Base-by-base conservation (phyloP, 1,140 invertebrate genomes). In the Triops longicaudatus region DNA sequence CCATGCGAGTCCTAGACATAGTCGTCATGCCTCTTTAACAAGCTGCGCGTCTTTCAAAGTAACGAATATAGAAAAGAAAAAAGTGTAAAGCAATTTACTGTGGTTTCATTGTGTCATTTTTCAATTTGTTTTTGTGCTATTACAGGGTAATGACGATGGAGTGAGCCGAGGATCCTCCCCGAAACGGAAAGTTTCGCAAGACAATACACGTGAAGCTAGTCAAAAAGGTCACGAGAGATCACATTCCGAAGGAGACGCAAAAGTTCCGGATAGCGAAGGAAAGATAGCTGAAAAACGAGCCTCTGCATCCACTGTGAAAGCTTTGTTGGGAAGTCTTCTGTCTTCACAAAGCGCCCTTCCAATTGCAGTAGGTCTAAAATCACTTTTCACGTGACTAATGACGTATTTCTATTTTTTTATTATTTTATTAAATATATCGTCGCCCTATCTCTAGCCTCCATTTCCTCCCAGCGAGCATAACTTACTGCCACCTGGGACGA, bases 391-490 rank as follows among this genome's bases (percentile, higher is more conserved):
- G 2, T 74, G 9, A 44, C 42, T 72, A 14, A 3, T 6, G 27
- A 26, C 22, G 9, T 1, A 17, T 76, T 79, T 41, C 5, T 76
- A 5, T 75, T 79, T 74, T 76, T 74, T 1, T 41, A 50, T n/a
- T 41, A 31, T 74, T 27, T 28, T 73, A 41, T 27, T 26, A 50
- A 74, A 73, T 14, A 76, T 31, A 44, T n/a, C 17, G 11, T n/a
- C 22, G 6, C 0, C 31, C 7, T 37, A 78, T 78, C 83, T 85
- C 43, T 80, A 87, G 86, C 85, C 84, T 77, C 89, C 90, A 17
- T 89, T 91, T 82, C 83, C 87, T 71, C 43, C 84, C 3, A 86
- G 87, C 80, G 91, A 93, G 82, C 92, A 93, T 83, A 87, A 91
- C 80, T 84, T 88, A 1, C 80, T 86, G 26, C 81, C 88, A 1